Base-by-base conservation (phyloP, 2,888 invertebrate genomes). In the Geotrupes spiniger region DNA sequence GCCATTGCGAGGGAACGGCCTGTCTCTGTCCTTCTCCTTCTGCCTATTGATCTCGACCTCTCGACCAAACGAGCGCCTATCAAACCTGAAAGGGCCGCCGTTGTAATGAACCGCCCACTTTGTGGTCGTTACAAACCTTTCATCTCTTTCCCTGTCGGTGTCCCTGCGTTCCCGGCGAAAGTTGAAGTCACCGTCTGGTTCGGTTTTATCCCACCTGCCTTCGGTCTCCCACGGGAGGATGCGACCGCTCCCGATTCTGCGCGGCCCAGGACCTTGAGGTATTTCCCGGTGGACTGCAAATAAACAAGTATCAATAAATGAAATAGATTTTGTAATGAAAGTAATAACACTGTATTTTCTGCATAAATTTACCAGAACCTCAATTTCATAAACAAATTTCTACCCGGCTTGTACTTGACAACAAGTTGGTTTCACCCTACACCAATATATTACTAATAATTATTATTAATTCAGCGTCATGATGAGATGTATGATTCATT, bases 171-270 rank as follows among this genome's bases (percentile, higher is more conserved):
- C 62, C 9, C 61, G 58, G 14, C 63, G 57, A 38, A 61, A 63
- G 2, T 56, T 52, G 37, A 56, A 60, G n/a, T 61, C 60, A 43
- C 54, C 56, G 42, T 63, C 61, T 8, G 37, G 42, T 16, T 61
- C 61, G 11, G 47, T 43, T 46, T 63, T 63, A 31, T 61, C 60
- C 21, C 21, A 21, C 6, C 21, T 21, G 3, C 21, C 21, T 40
- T 60, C 62, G 39, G 72, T 73, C 59, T 80, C 80, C 80, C 80
- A 81, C 51, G 52, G 85, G 79, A 74, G 85, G 52, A 93, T 84
- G 6, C 93, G 84, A 0, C 93, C 92, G 61, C 92, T 92, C 3
- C 92, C 92, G 63, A 92, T 91, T 36, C 92, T 84, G 11, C 84
- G 75, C 10, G 70, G 70, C 4, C 71, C 51, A n/a, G 60, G 50